Percentiles rank a stretch among this genome's conserved stretches.
These are phyloP conservation scores for Dunckerocampus dactyliophorus DNA, from an alignment of 2,113 vertebrate genomes.

Conservation along the genomic window DNA sequence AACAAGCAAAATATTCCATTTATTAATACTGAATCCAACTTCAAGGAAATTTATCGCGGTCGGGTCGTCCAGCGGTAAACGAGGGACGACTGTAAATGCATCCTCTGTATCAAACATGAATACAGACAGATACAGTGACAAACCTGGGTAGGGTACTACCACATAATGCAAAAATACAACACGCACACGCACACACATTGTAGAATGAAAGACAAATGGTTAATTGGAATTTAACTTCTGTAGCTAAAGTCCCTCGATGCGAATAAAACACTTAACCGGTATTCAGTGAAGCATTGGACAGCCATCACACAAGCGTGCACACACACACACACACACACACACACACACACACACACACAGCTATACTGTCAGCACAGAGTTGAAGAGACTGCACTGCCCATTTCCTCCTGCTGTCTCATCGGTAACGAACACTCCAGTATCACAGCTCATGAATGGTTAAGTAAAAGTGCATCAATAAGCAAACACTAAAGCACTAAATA, in stretches of 20 bases:
- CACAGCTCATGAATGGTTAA: constrained; percentile 53
- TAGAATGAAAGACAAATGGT: constrained; percentile 30
- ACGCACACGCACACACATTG: constrained; percentile 1
- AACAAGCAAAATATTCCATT: no score
- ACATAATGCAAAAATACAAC: neutral
- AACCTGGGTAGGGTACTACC: neutral
- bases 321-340: constrained; percentile 26
- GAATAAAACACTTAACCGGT: constrained; percentile 47
- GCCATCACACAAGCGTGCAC: constrained; percentile 23
- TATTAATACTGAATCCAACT: no score
- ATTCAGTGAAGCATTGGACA: constrained; percentile 38
- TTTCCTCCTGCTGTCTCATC: neutral
- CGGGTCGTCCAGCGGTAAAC: no score
- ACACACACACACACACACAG: constrained; percentile 19
- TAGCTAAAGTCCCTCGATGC: constrained; percentile 40
- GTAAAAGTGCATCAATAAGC: constrained; percentile 56
- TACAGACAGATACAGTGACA: neutral
- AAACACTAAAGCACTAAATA: constrained; percentile 59
- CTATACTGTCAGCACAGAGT: no score
- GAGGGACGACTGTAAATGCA: no score
- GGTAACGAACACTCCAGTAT: constrained; percentile 33
- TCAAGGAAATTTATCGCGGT: no score
- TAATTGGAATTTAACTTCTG: constrained; percentile 24
- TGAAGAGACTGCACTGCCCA: no score
- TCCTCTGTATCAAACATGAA: neutral